Conservation (phyloP, 2,797 vertebrate species). For the Myotis pilosus region DNA sequence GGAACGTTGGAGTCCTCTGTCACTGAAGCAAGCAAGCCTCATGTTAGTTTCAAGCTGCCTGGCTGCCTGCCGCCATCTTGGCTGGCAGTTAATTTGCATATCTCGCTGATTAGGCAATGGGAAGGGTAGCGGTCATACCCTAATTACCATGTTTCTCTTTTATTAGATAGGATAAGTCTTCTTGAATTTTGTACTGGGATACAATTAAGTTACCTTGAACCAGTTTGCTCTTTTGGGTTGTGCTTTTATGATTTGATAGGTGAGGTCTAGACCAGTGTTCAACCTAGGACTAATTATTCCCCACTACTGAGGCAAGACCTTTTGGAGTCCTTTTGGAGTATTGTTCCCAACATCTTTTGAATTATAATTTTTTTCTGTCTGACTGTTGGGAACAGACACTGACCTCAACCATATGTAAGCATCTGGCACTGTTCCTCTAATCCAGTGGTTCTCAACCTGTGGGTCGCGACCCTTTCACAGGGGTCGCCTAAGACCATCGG, state of each 20-base stretch:
- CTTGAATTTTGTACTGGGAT: not conserved
- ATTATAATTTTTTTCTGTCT: not conserved
- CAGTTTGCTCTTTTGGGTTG: not conserved
- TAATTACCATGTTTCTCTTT: too few species aligned
- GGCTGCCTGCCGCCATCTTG: too few species aligned
- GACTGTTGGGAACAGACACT: not conserved
- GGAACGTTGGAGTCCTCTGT: too few species aligned
- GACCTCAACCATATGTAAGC: not conserved
- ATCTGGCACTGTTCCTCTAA: not conserved
- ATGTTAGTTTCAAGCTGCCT: too few species aligned
- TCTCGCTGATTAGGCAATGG: too few species aligned
- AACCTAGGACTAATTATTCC: not conserved
- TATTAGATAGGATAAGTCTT: not conserved
- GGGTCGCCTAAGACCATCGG: too few species aligned
- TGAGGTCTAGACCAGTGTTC: not conserved
- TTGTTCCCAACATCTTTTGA: not conserved
- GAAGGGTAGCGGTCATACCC: too few species aligned
- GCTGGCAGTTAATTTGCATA: too few species aligned
- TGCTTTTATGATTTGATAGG: not conserved
- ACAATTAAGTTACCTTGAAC: not conserved
- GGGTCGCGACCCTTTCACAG: too few species aligned
- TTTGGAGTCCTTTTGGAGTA: not conserved
- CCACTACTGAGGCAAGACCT: not conserved
- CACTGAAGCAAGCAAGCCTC: too few species aligned
- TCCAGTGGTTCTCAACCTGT: too few species aligned